phyloP scores from a whole-genome alignment of 2,797 vertebrate species.

The Lacerta agilis region DNA sequence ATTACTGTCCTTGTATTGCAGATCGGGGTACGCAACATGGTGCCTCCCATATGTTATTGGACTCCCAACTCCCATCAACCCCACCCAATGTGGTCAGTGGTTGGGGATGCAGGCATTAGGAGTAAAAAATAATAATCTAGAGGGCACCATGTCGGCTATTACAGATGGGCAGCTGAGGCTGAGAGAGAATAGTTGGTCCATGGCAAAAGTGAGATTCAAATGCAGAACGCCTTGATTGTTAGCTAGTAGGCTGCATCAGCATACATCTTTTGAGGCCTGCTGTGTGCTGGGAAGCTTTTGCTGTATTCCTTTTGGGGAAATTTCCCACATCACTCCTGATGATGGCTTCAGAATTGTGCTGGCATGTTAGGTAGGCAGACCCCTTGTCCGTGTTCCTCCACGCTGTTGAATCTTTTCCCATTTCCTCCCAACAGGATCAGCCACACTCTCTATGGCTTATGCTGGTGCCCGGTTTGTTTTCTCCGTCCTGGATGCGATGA shows the following conservation, averaged over 20 bases:
- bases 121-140: no score
- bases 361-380: no score
- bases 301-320: background rate
- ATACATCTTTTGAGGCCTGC: background rate
- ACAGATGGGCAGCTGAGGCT: background rate
- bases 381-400: background rate
- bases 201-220: background rate
- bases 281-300: background rate
- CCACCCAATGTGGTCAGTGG: no score
- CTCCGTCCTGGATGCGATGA: slow-evolving; percentile 95
- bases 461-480: slow-evolving; percentile 96
- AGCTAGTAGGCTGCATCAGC: background rate
- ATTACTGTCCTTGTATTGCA: no score
- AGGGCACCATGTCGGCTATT: no score
- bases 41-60: no score
- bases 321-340: background rate
- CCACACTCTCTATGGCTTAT: slow-evolving; percentile 97
- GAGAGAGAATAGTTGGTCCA: background rate
- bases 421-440: slow-evolving; percentile 83
- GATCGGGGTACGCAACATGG: no score
- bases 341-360: background rate
- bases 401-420: background rate
- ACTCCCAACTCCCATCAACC: no score
- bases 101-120: no score
- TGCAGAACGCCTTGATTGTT: background rate